Base-by-base conservation (phyloP, 2,113 vertebrate species). In the Enhydra lutris region DNA sequence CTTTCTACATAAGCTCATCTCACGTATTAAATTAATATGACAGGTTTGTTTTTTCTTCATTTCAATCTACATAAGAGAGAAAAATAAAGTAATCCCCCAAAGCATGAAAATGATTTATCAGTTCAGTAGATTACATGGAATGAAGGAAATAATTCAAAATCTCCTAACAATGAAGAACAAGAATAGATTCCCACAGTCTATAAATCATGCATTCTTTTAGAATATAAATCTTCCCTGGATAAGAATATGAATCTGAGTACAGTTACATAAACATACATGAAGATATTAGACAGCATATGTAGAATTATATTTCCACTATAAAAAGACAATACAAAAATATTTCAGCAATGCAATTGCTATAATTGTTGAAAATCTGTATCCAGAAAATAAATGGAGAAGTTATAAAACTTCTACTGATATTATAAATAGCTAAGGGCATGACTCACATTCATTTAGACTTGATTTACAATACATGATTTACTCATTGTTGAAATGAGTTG, bases 331-430 rank as follows among this genome's bases (percentile, higher is more conserved):
- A 8, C 2, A 86, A 71, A 92, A 90, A 67, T 73, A 92, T 31
- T 74, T 90, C 67, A 39, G 29, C 42, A n/a, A 69, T 21, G 34
- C 8, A 20, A 69, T 97, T 96, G n/a, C 0, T 95, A 13, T 63
- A 61, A 21, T 59, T 96, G 36, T 42, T 96, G 26, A 78, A 78
- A 82, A 98, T 95, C 18, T 61, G 4, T 73, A 71, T 57, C 3
- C n/a, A 90, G 84, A 71, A 97, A 98, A 89, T 13, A 83, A 61
- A 89, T 12, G 2, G 45, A 76, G 7, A 45, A 17, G 21, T 52
- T 94, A 79, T 79, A 94, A 95, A 98, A 94, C 85, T 81, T 85
- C 55, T 52, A 14, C 7, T 85, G 8, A 92, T 14, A n/a, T 96
- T 91, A 57, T 61, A 91, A 97, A 95, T 29, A 50, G 21, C 57